Evolutionary conservation across 37 sponge, comb jelly and placozoan species (phyloP), one percentile per base, ranked within the genome.

Genomic region (Ianthella basta): DNA sequence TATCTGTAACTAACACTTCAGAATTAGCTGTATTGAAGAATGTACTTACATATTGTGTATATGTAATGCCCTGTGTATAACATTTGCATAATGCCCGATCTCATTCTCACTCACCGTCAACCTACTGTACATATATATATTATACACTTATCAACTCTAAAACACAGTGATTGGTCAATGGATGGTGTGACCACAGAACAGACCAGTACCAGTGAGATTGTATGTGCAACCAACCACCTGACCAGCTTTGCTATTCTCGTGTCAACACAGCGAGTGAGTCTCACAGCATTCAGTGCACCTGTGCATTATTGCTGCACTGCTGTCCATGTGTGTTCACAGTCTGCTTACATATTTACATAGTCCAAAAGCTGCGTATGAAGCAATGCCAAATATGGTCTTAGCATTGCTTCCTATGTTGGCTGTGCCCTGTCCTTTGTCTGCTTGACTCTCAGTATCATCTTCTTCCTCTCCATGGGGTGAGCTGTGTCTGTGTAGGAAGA

Each of bases 381-480:
- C 16, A 15, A 15, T 56, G 59, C 59, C 16, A 56, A 56, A 19
- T 15, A 29, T 24, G 23, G 8, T 64, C 66, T 64, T 8, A 24
- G 27, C 23, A 16, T 64, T 20, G 66, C 23, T 30, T 20, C 66
- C 23, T 64, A 64, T 16, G 27, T 64, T 64, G 66, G 66, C 23
- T 64, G 66, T 64, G 66, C 66, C 23, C 14, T 64, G 29, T 64
- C 66, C 23, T 64, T 64, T 16, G 27, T 16, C 12, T 64, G 66
- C 23, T 16, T 64, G 23, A 30, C 27, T 8, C 66, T 64, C 14
- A 64, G 20, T 64, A 64, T 64, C 12, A 20, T 64, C 20, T 64
- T 64, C 66, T 64, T 64, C 66, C 23, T 64, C 8, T 64, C 66
- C 12, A 21, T 64, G 66, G 66, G 66, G 66, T 64, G 23, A 64